Evolutionary conservation across 2,113 vertebrate genomes (phyloP), one percentile per base, ranked within the genome.

Genomic region (Diadophis punctatus): DNA sequence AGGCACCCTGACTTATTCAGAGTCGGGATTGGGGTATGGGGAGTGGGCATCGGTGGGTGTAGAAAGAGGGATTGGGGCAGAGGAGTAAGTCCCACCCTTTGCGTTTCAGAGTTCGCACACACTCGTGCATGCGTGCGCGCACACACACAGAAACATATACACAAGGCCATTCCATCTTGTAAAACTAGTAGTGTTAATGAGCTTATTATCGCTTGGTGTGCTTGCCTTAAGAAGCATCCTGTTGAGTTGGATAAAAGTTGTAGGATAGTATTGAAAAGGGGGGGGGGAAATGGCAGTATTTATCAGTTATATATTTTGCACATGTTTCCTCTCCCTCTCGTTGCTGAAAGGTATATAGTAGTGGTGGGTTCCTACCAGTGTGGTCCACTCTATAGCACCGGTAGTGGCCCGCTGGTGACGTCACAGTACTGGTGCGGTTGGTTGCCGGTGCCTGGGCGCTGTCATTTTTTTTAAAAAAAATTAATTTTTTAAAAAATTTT

Each of bases 1-100:
- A 98, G 98, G 97, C 97, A 98, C 98, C 97, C 97, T 98, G 98
- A 98, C 97, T 98, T 98, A 95, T 95, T 97, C 94, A 74, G 93
- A 63, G 39, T 58, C 27, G 25, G 88, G 55, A 8, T 46, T 58
- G 14, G 34, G 23, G 8, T 25, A 8, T 87, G 86, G 49, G 49
- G 96, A 97, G 97, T 97, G 95, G 97, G 96, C 96, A 96, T 87
- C 95, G 95, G 92, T 96, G 93, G n/a, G 46, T 97, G 97, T 95
- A 93, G 5, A 68, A 51, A 95, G 95, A 95, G 95, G 91, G 87
- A 49, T 58, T 89, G 85, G 93, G 56, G 89, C 22, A 46, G 30
- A 53, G 27, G 48, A 94, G 91, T 96, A 94, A 96, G 94, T 95
- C 43, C 94, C 93, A 23, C 93, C 95, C 43, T 96, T 95, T 90